Evolutionary conservation across 2,797 vertebrate species (phyloP), one percentile per base, ranked within the genome.

Genomic region (Ctenochaetus hawaiiensis): DNA sequence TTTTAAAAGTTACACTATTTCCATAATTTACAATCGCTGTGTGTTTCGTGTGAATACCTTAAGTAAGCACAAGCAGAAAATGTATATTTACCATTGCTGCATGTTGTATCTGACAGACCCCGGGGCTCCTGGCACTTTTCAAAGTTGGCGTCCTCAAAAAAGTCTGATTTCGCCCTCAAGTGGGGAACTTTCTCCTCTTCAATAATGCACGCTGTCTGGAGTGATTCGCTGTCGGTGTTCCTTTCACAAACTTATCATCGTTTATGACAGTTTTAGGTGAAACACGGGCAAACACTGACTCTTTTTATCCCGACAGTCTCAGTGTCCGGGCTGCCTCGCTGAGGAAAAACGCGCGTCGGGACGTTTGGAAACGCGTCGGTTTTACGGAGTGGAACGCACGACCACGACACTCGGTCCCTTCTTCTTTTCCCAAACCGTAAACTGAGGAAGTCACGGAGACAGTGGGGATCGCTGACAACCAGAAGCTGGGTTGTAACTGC

Each of bases 111-210:
- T 90, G 87, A 92, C 89, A 91, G 92, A 94, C 83, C 87, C 82
- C 78, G 88, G 80, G 80, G 88, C 81, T 95, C 78, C 93, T 91
- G 91, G 90, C 80, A 84, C 90, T 91, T 93, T 89, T 87, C 75
- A 85, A 93, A 92, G 77, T 92, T 89, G 80, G 78, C 87, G 87
- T 94, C 92, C 87, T 91, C 84, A 84, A 83, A 92, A 93, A 95
- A 95, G 94, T 94, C 93, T 91, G 93, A 94, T 93, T 93, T 96
- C 94, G 95, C 94, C 94, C 94, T 96, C 94, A 95, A 94, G 94
- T 92, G 94, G 94, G 94, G 94, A 93, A 93, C 92, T 92, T 92
- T 93, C 90, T 94, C 89, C 91, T 92, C 92, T 90, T 90, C 91
- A 85, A 26, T 81, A 41, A 85, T 59, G 67, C 56, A 14, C 81